Evolutionary conservation across 1,140 invertebrate genomes (phyloP).

Genomic region (Lordiphosa clarofinis): DNA sequence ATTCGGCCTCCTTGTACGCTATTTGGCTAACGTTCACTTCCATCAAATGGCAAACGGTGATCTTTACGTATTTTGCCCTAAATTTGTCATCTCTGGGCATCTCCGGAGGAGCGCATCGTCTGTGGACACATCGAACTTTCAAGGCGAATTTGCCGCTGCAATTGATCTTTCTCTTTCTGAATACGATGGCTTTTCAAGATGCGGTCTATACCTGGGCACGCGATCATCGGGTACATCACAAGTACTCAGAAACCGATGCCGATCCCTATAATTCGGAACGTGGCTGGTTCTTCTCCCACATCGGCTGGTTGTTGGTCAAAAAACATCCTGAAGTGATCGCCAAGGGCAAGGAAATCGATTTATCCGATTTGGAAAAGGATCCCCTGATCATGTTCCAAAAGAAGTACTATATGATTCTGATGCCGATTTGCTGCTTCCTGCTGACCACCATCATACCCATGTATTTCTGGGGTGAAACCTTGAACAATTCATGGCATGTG

Average conservation of each 20-base stretch:
- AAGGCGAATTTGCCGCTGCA: conserved; percentile 87
- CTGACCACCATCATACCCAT: conserved; percentile 85
- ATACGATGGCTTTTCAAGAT: conserved; percentile 79
- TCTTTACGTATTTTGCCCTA: neutral
- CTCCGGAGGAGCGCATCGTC: conserved; percentile 89
- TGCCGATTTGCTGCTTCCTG: conserved; percentile 80
- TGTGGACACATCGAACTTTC: conserved; percentile 89
- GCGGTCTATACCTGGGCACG: conserved; percentile 74
- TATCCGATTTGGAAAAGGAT: conserved; percentile 85
- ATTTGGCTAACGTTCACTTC: neutral
- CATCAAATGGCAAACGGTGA: conserved; percentile 4
- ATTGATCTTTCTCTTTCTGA: conserved; percentile 78
- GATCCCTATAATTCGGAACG: conserved; percentile 83
- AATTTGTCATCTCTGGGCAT: conserved; percentile 80
- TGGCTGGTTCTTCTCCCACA: conserved; percentile 83
- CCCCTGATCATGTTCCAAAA: conserved; percentile 85
- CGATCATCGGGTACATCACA: conserved; percentile 8
- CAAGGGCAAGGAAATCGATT: conserved; percentile 84
- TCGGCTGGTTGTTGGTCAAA: conserved; percentile 82
- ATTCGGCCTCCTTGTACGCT: neutral
- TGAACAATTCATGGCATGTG: conserved; percentile 37
- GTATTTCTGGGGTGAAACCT: conserved; percentile 82
- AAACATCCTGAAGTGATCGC: conserved; percentile 82
- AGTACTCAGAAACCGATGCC: conserved; percentile 47
- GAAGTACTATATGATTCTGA: conserved; percentile 68